A percentile compares a stretch with the other conserved stretches of the same genome.
Conservation (phyloP, 1,140 invertebrate species). For the Ceratina calcarata region DNA sequence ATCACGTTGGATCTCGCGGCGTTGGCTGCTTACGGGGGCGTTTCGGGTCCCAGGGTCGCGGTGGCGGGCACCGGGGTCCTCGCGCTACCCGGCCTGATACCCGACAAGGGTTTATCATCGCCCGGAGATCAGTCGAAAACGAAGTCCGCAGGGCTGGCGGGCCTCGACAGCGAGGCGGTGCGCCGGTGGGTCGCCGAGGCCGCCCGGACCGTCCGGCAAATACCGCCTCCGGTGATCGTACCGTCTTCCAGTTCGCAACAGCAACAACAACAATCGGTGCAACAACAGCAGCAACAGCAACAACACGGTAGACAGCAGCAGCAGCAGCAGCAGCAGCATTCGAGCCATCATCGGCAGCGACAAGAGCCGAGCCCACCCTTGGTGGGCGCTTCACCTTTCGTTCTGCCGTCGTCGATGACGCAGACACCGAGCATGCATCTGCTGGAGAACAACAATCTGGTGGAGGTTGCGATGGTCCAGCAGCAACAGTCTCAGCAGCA, state of each 20-base stretch:
- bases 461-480: constrained; percentile 72
- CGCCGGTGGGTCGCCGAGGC: constrained; percentile 79
- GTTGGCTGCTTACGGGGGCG: constrained; percentile 73
- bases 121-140: constrained; percentile 70
- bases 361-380: constrained; percentile 67
- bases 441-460: constrained; percentile 77
- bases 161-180: constrained; percentile 79
- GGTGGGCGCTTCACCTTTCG: constrained; percentile 66
- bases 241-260: constrained; percentile 64
- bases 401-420: constrained; percentile 75
- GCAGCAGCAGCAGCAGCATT: constrained; percentile 65
- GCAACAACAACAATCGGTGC: constrained; percentile 54
- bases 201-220: constrained; percentile 75
- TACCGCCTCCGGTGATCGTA: constrained; percentile 72
- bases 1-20: constrained; percentile 77
- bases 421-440: constrained; percentile 79
- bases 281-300: constrained; percentile 54
- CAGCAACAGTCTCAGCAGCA: constrained; percentile 62
- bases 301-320: constrained; percentile 59
- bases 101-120: constrained; percentile 76
- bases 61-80: constrained; percentile 79
- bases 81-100: constrained; percentile 76
- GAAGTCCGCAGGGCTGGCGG: constrained; percentile 79
- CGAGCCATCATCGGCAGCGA: constrained; percentile 62
- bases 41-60: constrained; percentile 75